Evolutionary conservation across 2,797 vertebrate species (phyloP).

Genomic region (Halcyon badia): DNA sequence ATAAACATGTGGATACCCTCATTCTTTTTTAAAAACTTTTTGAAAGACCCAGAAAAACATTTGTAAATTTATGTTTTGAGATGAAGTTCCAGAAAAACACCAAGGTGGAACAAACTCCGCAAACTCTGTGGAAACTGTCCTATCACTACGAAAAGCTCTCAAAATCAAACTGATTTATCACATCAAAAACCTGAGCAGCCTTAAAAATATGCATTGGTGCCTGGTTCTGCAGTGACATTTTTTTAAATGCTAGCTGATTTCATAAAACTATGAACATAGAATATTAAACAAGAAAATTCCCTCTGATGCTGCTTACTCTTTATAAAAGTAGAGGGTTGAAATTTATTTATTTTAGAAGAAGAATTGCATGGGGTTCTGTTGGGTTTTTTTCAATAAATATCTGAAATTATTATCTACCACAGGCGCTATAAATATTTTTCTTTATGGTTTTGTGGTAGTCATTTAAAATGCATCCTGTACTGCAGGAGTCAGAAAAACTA

Average conservation of each 20-base stretch:
- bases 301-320: not conserved
- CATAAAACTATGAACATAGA: not conserved
- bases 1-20: not conserved
- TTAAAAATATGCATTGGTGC: not conserved
- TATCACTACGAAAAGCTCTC: not conserved
- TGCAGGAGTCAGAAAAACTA: conserved; percentile 7
- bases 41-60: not conserved
- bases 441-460: conserved; percentile 51
- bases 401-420: conserved; percentile 34
- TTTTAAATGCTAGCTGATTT: not conserved
- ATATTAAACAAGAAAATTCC: conserved; percentile 15
- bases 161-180: conserved; percentile 16
- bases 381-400: not conserved
- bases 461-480: conserved; percentile 42
- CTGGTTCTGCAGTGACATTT: not conserved
- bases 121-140: not conserved
- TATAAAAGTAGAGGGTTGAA: not conserved
- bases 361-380: not conserved
- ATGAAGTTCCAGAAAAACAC: not conserved
- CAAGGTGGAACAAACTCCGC: not conserved
- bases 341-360: conserved; percentile 15
- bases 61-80: not conserved
- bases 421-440: conserved; percentile 33
- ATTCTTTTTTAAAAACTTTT: not conserved
- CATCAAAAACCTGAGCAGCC: not conserved